Conservation (phyloP, 2,113 vertebrate species). For the Ovibos moschatus region DNA sequence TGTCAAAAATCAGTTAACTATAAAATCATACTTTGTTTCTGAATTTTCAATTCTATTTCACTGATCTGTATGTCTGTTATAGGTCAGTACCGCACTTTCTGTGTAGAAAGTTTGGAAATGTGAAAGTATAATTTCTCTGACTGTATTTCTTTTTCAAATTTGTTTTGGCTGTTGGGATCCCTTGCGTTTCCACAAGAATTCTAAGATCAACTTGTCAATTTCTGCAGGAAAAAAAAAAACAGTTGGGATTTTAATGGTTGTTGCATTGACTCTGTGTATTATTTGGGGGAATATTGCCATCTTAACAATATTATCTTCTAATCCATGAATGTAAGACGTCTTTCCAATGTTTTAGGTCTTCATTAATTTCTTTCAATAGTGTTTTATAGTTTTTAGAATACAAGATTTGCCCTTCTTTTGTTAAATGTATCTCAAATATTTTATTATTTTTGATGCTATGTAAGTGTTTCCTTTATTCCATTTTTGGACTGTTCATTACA, state of each 20-base stretch:
- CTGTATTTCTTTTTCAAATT: neutral
- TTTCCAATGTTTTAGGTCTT: neutral
- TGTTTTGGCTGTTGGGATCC: neutral
- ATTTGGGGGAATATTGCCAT: neutral
- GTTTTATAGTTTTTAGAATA: neutral
- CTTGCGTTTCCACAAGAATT: neutral
- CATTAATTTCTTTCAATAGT: neutral
- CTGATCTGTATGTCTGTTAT: neutral
- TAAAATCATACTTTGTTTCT: neutral
- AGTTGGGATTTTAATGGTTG: neutral
- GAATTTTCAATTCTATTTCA: neutral
- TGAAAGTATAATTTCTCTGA: neutral
- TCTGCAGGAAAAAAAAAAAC: no score
- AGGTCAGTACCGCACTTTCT: neutral
- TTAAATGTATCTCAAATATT: neutral
- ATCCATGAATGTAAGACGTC: neutral
- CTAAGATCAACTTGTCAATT: neutral
- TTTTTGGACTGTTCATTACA: neutral
- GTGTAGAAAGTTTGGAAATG: neutral
- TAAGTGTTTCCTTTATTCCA: neutral
- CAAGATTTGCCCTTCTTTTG: neutral
- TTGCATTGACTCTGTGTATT: neutral
- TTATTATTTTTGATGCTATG: neutral
- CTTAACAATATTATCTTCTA: neutral
- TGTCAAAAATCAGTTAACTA: neutral